Evolutionary conservation across 2,113 vertebrate species (phyloP).

Genomic region (Telmatochromis sp.): DNA sequence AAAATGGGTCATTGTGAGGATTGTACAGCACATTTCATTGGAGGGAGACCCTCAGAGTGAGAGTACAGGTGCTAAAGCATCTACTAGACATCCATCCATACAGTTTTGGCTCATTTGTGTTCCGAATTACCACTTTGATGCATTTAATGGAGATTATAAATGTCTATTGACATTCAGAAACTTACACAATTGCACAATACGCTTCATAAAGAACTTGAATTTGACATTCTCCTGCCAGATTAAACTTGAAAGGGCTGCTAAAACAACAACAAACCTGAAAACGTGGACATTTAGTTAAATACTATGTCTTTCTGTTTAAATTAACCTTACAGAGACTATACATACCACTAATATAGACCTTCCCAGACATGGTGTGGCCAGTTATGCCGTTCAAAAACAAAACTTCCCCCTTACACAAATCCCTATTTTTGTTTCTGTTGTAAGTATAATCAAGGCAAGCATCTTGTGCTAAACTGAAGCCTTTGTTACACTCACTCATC

Average conservation of each 20-base stretch:
- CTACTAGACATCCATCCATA: background rate
- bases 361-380: background rate
- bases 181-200: background rate
- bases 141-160: background rate
- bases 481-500: constrained; percentile 83
- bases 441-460: background rate
- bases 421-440: background rate
- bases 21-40: background rate
- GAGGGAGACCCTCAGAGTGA: background rate
- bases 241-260: background rate
- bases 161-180: background rate
- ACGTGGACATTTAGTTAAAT: background rate
- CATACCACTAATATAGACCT: background rate
- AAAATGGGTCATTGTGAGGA: background rate
- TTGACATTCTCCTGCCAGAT: background rate
- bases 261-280: background rate
- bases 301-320: background rate
- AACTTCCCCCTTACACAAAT: background rate
- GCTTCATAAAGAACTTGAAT: background rate
- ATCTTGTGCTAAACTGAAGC: background rate
- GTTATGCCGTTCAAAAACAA: background rate
- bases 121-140: background rate
- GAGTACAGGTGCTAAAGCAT: background rate
- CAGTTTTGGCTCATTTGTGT: background rate
- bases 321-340: background rate